Percentiles rank a stretch among this genome's conserved stretches.
Conservation (phyloP, 2,888 invertebrate species). For the Trichogramma evanescens region DNA sequence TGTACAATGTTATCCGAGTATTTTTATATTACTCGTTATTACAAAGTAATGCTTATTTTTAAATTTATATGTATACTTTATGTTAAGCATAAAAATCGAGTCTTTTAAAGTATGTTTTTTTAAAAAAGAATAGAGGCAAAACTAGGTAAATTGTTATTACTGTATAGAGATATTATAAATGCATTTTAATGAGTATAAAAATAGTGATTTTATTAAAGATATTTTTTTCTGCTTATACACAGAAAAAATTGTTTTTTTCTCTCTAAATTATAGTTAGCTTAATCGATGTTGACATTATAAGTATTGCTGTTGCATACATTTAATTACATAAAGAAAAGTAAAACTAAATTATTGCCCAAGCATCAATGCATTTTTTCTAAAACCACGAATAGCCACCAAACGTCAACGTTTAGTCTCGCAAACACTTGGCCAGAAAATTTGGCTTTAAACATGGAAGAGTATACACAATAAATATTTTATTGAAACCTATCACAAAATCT, state of each 20-base stretch:
- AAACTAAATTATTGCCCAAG: constrained; percentile 1
- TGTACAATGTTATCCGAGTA: constrained; percentile 18
- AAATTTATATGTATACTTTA: constrained; percentile 2
- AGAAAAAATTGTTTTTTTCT: constrained; percentile 6
- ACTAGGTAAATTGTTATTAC: constrained; percentile 5
- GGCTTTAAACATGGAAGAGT: no score
- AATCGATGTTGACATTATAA: constrained; percentile 6
- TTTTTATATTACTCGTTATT: constrained; percentile 20
- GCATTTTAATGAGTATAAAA: constrained; percentile 20
- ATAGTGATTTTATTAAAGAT: constrained; percentile 21
- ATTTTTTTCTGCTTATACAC: constrained; percentile 19
- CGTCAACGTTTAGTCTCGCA: no score
- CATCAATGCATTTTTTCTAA: constrained; percentile 3
- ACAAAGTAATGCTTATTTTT: constrained; percentile 13
- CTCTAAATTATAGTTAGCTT: constrained; percentile 11
- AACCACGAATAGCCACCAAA: background rate
- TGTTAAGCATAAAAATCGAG: background rate
- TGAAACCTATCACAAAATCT: no score
- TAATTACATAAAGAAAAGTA: constrained; percentile 7
- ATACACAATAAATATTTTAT: no score
- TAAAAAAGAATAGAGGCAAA: background rate
- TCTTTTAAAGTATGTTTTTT: constrained; percentile 7
- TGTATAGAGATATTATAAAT: constrained; percentile 12
- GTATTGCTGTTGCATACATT: constrained; percentile 1
- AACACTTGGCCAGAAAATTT: no score